Evolutionary conservation across 2,888 invertebrate genomes (phyloP).

Genomic region (Sericinus montela): DNA sequence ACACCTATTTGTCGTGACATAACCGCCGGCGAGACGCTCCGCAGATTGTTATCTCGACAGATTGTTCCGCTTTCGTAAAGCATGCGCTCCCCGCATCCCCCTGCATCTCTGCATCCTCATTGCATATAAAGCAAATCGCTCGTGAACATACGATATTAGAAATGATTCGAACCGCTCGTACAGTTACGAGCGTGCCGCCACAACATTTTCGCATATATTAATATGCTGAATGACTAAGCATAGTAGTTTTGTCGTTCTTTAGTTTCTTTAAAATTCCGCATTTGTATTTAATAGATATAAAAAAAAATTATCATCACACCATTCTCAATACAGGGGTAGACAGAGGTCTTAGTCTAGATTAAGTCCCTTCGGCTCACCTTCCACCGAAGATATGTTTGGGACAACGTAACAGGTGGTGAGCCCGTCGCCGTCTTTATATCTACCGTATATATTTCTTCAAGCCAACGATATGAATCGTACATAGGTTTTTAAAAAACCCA

Average conservation of each 20-base stretch:
- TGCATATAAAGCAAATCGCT: not conserved
- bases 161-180: not conserved
- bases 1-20: not conserved
- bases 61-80: not conserved
- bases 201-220: slow-evolving; percentile 1
- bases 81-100: not conserved
- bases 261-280: not conserved
- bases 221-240: not conserved
- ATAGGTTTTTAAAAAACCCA: too few relatives aligned
- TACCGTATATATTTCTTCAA: too few relatives aligned
- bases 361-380: too few relatives aligned
- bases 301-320: too few relatives aligned
- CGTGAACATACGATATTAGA: not conserved
- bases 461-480: too few relatives aligned
- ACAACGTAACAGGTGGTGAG: too few relatives aligned
- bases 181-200: not conserved
- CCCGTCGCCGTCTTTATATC: too few relatives aligned
- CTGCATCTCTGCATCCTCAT: not conserved
- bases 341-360: too few relatives aligned
- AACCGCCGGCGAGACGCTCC: not conserved
- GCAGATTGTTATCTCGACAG: not conserved
- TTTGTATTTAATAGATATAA: too few relatives aligned
- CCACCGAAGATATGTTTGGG: too few relatives aligned
- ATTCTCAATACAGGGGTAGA: too few relatives aligned
- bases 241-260: too few relatives aligned